A percentile compares a stretch with the other conserved stretches of the same genome.
These are phyloP conservation scores for Dreissena polymorpha DNA, from an alignment of 1,140 invertebrate species.

Conservation along the genomic window DNA sequence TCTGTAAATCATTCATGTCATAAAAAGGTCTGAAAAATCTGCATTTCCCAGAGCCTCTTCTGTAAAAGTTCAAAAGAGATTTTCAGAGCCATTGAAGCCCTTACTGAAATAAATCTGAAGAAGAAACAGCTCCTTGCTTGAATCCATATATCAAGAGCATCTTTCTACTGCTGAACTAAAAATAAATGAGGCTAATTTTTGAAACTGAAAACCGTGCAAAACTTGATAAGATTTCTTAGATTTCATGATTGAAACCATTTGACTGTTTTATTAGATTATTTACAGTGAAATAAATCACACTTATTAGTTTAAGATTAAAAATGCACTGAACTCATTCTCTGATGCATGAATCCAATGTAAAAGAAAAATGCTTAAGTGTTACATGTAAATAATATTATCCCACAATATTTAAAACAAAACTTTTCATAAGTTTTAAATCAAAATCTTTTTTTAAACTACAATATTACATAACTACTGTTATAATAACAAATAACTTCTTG, in stretches of 20 bases:
- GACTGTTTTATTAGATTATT: slow-evolving; percentile 34
- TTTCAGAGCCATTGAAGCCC: not conserved
- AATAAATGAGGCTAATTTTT: slow-evolving; percentile 53
- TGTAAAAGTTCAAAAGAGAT: not conserved
- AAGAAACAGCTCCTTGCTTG: slow-evolving; percentile 25
- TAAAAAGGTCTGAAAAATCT: not conserved
- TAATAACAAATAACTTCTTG: too few relatives aligned
- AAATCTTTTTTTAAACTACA: too few relatives aligned
- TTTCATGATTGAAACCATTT: slow-evolving; percentile 40
- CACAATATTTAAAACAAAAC: too few relatives aligned
- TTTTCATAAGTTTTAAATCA: too few relatives aligned
- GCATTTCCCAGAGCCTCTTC: not conserved
- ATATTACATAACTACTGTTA: too few relatives aligned
- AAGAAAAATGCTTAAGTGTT: too few relatives aligned
- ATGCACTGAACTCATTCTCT: too few relatives aligned
- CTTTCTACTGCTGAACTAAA: slow-evolving; percentile 46
- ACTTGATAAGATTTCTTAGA: slow-evolving; percentile 37
- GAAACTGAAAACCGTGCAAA: slow-evolving; percentile 11
- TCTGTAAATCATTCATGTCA: too few relatives aligned
- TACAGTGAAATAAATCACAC: not conserved
- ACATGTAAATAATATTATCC: too few relatives aligned
- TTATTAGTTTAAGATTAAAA: too few relatives aligned
- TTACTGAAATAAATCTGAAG: slow-evolving; percentile 17
- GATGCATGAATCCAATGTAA: too few relatives aligned
- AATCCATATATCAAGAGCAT: slow-evolving; percentile 24